These are phyloP conservation scores for Peromyscus aztecus DNA, from an alignment of 2,797 vertebrate species.

Conservation along the genomic window DNA sequence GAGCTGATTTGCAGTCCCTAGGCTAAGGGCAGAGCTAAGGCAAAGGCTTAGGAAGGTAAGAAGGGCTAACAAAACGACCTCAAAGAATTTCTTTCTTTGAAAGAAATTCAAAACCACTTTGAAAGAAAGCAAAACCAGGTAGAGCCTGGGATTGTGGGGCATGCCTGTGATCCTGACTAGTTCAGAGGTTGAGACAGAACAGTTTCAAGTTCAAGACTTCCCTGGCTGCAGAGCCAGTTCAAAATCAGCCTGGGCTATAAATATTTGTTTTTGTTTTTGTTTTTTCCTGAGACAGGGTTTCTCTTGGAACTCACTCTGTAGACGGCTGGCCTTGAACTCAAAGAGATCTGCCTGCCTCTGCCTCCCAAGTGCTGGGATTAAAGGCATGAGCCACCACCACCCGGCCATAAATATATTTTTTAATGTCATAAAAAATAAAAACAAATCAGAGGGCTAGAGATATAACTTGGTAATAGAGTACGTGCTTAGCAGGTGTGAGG, in stretches of 20 bases:
- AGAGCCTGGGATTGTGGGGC: background rate
- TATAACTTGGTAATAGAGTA: background rate
- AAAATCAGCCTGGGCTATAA: background rate
- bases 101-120: too few species aligned
- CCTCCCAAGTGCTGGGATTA: too few species aligned
- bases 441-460: background rate
- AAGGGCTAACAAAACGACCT: conserved; percentile 11
- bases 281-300: background rate
- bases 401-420: too few species aligned
- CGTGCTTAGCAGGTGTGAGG: background rate
- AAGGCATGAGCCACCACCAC: too few species aligned
- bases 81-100: too few species aligned
- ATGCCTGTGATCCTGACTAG: background rate
- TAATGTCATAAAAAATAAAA: background rate
- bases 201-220: background rate
- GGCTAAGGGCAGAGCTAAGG: background rate
- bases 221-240: background rate
- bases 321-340: background rate
- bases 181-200: background rate
- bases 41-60: conserved; percentile 15
- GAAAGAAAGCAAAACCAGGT: background rate
- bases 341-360: background rate
- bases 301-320: background rate
- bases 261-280: too few species aligned
- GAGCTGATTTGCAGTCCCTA: background rate